These are phyloP conservation scores for Eudyptes chrysolophus DNA, from an alignment of 2,113 vertebrate genomes.

Conservation along the genomic window DNA sequence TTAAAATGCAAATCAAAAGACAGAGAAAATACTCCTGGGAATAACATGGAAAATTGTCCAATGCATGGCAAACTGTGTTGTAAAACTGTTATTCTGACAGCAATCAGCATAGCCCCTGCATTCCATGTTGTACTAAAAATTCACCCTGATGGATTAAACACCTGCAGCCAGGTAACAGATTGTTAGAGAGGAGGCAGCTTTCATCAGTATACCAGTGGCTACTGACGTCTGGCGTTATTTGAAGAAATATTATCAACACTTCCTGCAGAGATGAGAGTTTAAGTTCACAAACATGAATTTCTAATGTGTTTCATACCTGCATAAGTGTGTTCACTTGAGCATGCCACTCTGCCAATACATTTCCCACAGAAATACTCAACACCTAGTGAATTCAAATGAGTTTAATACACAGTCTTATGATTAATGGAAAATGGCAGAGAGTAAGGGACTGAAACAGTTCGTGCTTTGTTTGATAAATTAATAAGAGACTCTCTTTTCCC, in stretches of 20 bases:
- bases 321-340: constrained; percentile 58
- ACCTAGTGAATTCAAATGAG: constrained; percentile 72
- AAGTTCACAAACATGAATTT: constrained; percentile 44
- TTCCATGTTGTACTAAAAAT: background rate
- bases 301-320: constrained; percentile 14
- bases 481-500: constrained; percentile 81
- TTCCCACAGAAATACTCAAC: constrained; percentile 65
- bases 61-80: background rate
- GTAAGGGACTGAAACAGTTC: constrained; percentile 76
- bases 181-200: background rate
- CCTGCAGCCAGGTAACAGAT: background rate
- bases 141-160: background rate
- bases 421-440: constrained; percentile 81
- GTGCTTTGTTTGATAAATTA: constrained; percentile 85
- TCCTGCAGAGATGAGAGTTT: constrained; percentile 36
- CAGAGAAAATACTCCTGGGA: background rate
- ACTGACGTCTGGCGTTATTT: constrained; percentile 10
- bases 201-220: constrained; percentile 31
- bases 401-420: constrained; percentile 74
- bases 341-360: constrained; percentile 46
- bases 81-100: background rate
- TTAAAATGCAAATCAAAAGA: background rate
- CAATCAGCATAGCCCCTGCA: background rate
- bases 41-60: background rate
- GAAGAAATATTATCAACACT: constrained; percentile 35